These are phyloP conservation scores for Hyppa rectilinea DNA, from an alignment of 2,888 invertebrate species.

Conservation along the genomic window DNA sequence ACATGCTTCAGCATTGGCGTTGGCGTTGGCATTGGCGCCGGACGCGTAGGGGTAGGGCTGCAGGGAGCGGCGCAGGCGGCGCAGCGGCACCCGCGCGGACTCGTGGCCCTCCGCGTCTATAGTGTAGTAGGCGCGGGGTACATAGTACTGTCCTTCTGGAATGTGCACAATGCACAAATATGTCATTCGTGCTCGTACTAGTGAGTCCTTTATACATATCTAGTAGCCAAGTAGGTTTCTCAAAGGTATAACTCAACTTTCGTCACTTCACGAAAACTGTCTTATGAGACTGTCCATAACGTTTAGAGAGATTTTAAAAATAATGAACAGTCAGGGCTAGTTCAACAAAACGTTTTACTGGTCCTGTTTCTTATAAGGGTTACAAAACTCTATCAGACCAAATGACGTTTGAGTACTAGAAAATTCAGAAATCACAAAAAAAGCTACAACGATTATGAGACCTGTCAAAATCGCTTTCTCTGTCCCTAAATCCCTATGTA, in stretches of 20 bases:
- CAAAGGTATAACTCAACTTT: background rate
- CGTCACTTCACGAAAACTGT: too few relatives aligned
- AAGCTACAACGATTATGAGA: too few relatives aligned
- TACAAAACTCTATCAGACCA: too few relatives aligned
- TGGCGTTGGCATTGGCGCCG: constrained; percentile 57
- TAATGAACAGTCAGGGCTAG: too few relatives aligned
- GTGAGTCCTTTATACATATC: constrained; percentile 30
- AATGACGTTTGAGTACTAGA: too few relatives aligned
- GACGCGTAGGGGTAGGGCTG: constrained; percentile 74
- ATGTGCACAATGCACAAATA: constrained; percentile 68
- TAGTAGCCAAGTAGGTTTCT: background rate
- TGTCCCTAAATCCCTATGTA: too few relatives aligned
- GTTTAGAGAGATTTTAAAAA: too few relatives aligned
- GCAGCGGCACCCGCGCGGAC: constrained; percentile 86
- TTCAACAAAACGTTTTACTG: too few relatives aligned
- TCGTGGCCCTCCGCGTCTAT: constrained; percentile 90
- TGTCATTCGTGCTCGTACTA: constrained; percentile 60
- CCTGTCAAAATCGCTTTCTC: too few relatives aligned
- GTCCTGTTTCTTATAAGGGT: too few relatives aligned
- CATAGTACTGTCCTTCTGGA: constrained; percentile 90
- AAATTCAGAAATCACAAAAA: too few relatives aligned
- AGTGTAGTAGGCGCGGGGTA: constrained; percentile 91
- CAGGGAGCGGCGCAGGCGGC: constrained; percentile 83
- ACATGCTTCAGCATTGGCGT: constrained; percentile 70
- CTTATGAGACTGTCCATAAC: too few relatives aligned